Evolutionary conservation across 2,888 invertebrate genomes (phyloP).

Genomic region (Drosophila robusta): DNA sequence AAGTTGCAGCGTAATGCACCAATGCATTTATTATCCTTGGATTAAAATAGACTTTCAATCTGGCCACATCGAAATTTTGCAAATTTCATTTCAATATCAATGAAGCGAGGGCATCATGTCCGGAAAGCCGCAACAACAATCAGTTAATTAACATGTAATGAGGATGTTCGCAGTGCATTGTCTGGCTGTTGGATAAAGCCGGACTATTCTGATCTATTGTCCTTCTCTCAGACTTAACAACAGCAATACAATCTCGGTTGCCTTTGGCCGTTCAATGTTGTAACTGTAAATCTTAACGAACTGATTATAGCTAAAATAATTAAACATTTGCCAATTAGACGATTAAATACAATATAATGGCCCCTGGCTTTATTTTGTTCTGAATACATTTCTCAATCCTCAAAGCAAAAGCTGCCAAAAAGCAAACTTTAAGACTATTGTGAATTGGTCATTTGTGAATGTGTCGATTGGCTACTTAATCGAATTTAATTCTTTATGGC

Average conservation of each 20-base stretch:
- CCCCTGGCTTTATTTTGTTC: background rate
- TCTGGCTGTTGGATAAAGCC: constrained; percentile 8
- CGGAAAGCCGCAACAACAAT: constrained; percentile 14
- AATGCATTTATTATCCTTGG: constrained; percentile 55
- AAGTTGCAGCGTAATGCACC: constrained; percentile 54
- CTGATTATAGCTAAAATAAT: constrained; percentile 2
- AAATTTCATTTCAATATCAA: background rate
- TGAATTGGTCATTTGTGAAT: constrained; percentile 19
- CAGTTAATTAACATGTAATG: constrained; percentile 36
- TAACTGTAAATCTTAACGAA: background rate
- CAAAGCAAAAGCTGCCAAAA: background rate
- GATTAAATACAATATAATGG: background rate
- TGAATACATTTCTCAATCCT: background rate
- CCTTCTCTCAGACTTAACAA: background rate
- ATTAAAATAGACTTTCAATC: constrained; percentile 21
- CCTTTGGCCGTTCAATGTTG: background rate
- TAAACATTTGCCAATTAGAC: background rate
- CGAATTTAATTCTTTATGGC: constrained; percentile 41
- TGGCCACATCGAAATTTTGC: constrained; percentile 1
- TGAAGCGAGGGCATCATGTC: constrained; percentile 1
- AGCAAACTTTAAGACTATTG: background rate
- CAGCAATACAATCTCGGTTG: background rate
- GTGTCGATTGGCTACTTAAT: constrained; percentile 30
- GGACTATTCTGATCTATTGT: constrained; percentile 4
- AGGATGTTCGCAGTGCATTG: background rate